Percentiles rank a stretch among this genome's conserved stretches.
Evolutionary conservation across 2,113 vertebrate genomes (phyloP).

Genomic region (Chitala chitala): DNA sequence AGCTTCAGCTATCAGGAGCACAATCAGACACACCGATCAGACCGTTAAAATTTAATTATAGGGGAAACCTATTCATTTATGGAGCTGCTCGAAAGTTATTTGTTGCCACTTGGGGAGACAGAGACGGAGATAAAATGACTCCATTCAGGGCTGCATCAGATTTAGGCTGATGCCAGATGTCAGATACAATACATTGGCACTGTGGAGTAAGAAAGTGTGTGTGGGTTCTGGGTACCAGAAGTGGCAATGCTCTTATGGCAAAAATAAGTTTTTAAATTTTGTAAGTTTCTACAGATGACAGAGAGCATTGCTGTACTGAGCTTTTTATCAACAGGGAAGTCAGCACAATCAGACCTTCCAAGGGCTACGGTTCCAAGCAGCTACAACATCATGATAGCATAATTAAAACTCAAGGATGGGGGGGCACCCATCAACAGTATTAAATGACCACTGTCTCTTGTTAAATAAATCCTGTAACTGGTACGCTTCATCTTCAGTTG

Average conservation of each 20-base stretch:
- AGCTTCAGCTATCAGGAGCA: constrained; percentile 31
- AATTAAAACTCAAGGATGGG: too few relatives aligned
- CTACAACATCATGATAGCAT: too few relatives aligned
- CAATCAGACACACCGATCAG: constrained; percentile 39
- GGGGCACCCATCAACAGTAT: too few relatives aligned
- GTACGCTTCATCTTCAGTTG: too few relatives aligned
- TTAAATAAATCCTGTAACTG: too few relatives aligned
- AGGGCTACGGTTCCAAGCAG: too few relatives aligned
- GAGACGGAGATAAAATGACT: neutral
- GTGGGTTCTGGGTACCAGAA: neutral
- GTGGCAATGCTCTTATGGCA: constrained; percentile 2
- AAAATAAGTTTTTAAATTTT: neutral
- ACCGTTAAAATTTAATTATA: constrained; percentile 39
- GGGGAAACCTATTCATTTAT: constrained; percentile 36
- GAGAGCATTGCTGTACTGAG: too few relatives aligned
- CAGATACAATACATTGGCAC: neutral
- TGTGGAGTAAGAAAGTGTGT: neutral
- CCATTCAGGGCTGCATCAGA: neutral
- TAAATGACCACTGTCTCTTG: too few relatives aligned
- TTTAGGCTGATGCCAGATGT: neutral
- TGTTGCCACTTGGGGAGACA: neutral
- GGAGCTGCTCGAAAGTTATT: constrained; percentile 5
- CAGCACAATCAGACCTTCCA: too few relatives aligned
- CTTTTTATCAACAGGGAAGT: too few relatives aligned
- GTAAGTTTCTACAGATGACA: neutral